Conservation (phyloP, 2,888 invertebrate genomes). For the Tetranychus truncatus region DNA sequence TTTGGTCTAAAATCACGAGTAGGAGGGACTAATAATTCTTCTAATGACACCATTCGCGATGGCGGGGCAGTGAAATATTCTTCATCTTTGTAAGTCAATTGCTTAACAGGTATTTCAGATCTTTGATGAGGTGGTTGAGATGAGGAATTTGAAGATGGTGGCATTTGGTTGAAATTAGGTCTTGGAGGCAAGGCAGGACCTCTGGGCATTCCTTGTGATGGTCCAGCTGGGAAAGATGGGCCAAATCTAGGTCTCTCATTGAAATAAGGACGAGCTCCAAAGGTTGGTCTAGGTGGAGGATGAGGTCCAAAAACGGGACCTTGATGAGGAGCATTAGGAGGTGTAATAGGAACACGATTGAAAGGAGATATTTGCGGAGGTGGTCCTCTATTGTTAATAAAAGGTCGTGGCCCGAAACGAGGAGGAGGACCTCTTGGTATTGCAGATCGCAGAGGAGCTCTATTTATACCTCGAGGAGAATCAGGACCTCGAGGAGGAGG, state of each 20-base stretch:
- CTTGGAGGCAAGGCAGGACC: background rate
- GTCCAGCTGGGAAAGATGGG: background rate
- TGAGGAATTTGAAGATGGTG: background rate
- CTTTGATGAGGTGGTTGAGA: background rate
- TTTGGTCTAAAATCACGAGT: conserved; percentile 58
- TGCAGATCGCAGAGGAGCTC: no score
- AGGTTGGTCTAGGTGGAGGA: background rate
- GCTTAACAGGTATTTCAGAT: background rate
- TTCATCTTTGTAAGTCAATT: background rate
- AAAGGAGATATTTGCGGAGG: background rate
- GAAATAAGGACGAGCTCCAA: background rate
- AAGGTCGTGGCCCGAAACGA: no score
- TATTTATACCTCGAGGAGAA: no score
- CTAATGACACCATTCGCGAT: conserved; percentile 42
- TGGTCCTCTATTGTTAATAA: background rate
- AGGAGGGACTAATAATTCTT: conserved; percentile 52
- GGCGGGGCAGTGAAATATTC: conserved; percentile 25
- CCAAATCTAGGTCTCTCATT: background rate
- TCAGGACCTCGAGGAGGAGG: no score
- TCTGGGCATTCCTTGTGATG: background rate
- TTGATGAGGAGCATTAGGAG: background rate
- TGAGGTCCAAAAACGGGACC: background rate
- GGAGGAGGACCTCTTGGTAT: no score
- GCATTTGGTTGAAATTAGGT: background rate
- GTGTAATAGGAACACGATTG: background rate